Base-by-base conservation (phyloP, 1,140 invertebrate species). In the Drosophila pruinosa region DNA sequence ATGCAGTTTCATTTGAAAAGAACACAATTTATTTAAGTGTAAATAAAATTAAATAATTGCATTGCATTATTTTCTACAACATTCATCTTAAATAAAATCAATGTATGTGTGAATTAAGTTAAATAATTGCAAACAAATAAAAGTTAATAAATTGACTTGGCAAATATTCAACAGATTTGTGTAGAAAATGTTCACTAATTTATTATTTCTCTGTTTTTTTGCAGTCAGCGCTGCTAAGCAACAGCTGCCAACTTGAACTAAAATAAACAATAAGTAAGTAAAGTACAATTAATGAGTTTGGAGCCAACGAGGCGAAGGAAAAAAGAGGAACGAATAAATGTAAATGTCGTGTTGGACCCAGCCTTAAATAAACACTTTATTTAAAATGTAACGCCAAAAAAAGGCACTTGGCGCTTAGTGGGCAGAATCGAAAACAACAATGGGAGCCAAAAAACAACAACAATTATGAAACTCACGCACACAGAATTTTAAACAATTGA, bases 331-430 rank as follows among this genome's bases (percentile, higher is more conserved):
- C 24, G 17, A 28, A 50, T 8, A 38, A n/a, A 47, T 28, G n/a
- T 34, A 45, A 31, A 48, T 5, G 12, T 6, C 14, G 14, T 38
- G 19, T 39, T 24, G 41, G 56, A 57, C 57, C 54, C 36, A 63
- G 22, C 47, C 58, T 63, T 67, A 73, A 77, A 61, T 62, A 76
- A 86, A 86, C 80, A 83, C 71, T 75, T 80, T 19, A 85, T 85
- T 86, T 86, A 74, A 86, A 85, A 80, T 85, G 77, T 83, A 85
- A 71, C 80, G 72, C 72, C 76, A 64, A 63, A 85, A 67, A 83
- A 65, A 64, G 71, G 14, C 58, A 64, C 48, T 70, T 70, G 73
- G 63, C 69, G 74, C 78, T 61, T 52, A 41, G 63, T 41, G 24
- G 56, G 62, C 36, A 52, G 63, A 72, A 69, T n/a, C 53, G 64